Evolutionary conservation across 2,888 invertebrate genomes (phyloP).

Genomic region (Oscheius sp.): DNA sequence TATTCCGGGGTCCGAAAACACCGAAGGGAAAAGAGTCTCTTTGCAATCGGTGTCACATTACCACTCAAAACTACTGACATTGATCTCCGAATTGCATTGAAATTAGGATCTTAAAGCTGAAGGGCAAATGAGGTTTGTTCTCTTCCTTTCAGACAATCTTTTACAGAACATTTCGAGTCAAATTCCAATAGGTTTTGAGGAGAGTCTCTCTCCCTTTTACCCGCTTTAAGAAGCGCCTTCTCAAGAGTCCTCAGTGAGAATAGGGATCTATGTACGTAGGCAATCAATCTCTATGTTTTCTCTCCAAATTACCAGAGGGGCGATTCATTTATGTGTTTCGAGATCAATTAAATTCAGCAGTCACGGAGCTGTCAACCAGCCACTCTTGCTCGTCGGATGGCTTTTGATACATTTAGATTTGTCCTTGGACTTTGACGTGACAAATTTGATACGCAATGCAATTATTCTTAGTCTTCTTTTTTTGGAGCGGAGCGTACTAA

Average conservation of each 20-base stretch:
- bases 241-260: constrained; percentile 18
- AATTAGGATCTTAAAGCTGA: neutral
- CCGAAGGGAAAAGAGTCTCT: constrained; percentile 12
- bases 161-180: neutral
- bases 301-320: constrained; percentile 6
- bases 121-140: neutral
- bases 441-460: too few relatives aligned
- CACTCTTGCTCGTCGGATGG: too few relatives aligned
- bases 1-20: constrained; percentile 7
- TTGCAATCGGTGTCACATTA: constrained; percentile 25
- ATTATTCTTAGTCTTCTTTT: too few relatives aligned
- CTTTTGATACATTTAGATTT: too few relatives aligned
- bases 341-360: constrained; percentile 23
- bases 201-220: constrained; percentile 2
- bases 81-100: neutral
- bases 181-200: neutral
- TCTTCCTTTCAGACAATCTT: neutral
- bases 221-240: too few relatives aligned
- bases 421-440: too few relatives aligned
- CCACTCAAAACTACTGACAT: constrained; percentile 23
- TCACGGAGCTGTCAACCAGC: constrained; percentile 17
- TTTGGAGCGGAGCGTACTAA: too few relatives aligned
- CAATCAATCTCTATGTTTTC: constrained; percentile 11
- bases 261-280: constrained; percentile 24
- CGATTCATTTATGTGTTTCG: neutral